These are phyloP conservation scores for Drosophila incognita DNA, from an alignment of 2,888 invertebrate genomes.

Conservation along the genomic window DNA sequence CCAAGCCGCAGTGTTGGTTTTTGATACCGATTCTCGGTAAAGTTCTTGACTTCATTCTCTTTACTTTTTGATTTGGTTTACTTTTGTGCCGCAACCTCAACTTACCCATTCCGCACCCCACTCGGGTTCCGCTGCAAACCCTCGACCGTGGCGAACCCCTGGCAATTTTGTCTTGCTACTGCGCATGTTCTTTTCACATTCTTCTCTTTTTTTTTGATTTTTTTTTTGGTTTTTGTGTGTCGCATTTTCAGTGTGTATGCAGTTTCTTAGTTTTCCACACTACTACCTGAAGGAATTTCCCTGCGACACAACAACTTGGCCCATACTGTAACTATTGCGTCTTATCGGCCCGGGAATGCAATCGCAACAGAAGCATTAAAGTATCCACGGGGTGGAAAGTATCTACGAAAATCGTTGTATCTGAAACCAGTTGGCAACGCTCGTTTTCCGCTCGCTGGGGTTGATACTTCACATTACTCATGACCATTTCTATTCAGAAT, in stretches of 20 bases:
- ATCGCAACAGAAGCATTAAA: slow-evolving; percentile 32
- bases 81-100: neutral
- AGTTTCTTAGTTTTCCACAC: slow-evolving; percentile 53
- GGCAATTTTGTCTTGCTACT: slow-evolving; percentile 29
- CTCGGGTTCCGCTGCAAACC: slow-evolving; percentile 18
- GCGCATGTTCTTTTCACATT: slow-evolving; percentile 55
- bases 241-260: slow-evolving; percentile 37
- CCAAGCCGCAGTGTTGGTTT: slow-evolving; percentile 28
- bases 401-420: neutral
- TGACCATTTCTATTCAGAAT: slow-evolving; percentile 33
- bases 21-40: slow-evolving; percentile 7
- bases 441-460: slow-evolving; percentile 2
- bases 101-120: neutral
- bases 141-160: slow-evolving; percentile 22
- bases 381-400: slow-evolving; percentile 28
- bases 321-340: slow-evolving; percentile 48
- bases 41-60: slow-evolving; percentile 22
- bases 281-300: slow-evolving; percentile 73
- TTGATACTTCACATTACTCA: slow-evolving; percentile 33
- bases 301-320: slow-evolving; percentile 56
- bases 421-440: slow-evolving; percentile 38
- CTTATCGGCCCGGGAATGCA: slow-evolving; percentile 56
- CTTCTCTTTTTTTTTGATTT: neutral
- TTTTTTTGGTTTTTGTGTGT: neutral
- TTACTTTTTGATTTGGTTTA: neutral